Percentiles rank a stretch among this genome's conserved stretches.
phyloP scores from a whole-genome alignment of 2,888 invertebrate genomes.

The Drosophila phalerata region DNA sequence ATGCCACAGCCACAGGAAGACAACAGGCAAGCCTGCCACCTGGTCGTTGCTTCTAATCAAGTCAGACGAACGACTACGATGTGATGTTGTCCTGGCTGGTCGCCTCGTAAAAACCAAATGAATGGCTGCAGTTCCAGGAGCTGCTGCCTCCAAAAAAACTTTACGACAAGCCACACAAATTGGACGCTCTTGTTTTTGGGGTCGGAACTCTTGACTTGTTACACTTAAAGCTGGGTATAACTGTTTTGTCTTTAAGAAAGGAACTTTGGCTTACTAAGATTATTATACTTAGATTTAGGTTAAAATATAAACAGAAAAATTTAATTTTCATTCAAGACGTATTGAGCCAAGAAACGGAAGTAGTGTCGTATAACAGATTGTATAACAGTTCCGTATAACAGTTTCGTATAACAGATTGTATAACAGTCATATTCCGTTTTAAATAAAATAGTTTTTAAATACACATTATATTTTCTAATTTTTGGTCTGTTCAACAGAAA shows the following conservation, averaged over 20 bases:
- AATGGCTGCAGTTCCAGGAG: constrained; percentile 56
- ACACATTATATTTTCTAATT: neutral
- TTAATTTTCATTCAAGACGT: no score
- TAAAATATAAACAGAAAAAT: neutral
- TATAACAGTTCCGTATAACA: constrained; percentile 6
- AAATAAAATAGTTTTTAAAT: no score
- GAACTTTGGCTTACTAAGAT: no score
- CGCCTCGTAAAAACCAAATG: constrained; percentile 75
- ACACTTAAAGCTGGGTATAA: neutral
- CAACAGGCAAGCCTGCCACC: constrained; percentile 44
- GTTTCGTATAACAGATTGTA: neutral
- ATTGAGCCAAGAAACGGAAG: no score
- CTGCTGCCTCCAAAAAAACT: constrained; percentile 63
- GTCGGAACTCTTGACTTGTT: constrained; percentile 22
- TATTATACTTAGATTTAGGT: no score
- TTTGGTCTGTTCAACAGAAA: neutral
- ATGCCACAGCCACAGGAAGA: constrained; percentile 70
- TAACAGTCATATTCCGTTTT: neutral
- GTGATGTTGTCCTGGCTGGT: constrained; percentile 52
- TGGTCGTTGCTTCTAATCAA: constrained; percentile 69
- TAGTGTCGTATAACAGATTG: neutral
- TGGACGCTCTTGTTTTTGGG: constrained; percentile 65
- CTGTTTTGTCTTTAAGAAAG: neutral
- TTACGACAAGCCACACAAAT: constrained; percentile 81
- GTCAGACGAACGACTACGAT: constrained; percentile 44